Base-by-base conservation (phyloP, 1,140 invertebrate genomes). In the Pachyrhynchus sulphureomaculatus region DNA sequence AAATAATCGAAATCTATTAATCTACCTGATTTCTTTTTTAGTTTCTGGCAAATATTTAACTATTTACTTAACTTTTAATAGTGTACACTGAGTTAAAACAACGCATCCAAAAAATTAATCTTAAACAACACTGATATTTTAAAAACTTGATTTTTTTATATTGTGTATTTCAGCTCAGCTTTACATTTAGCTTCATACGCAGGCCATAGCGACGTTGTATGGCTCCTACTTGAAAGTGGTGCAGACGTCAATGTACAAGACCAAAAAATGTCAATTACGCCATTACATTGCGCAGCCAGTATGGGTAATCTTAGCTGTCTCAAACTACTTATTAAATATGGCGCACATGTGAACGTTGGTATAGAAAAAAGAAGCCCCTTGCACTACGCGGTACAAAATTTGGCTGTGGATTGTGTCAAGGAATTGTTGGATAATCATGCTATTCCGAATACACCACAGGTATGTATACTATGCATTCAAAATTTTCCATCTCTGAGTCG, bases 381-480 rank as follows among this genome's bases (percentile, higher is more conserved):
- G 41, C 86, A 91, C 67, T 90, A 87, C 70, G 90, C 89, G 2
- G 88, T 91, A 17, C 77, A 88, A 52, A 88, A 83, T 55, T 81
- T 88, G 61, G 82, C 84, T 3, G 77, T 77, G 13, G 83, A 88
- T 53, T 90, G 89, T 64, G 88, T 88, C 0, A 81, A 83, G 64
- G 79, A 79, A 49, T 75, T 91, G 37, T 70, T 91, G 21, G 81
- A 86, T 65, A 81, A 83, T 37, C 87, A 88, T 21, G 89, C 89
- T 3, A 83, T 82, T 68, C 87, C 89, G 36, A 89, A 90, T 66
- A 90, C 87, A 53, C 84, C 86, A n/a, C 88, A 90, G 80, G 88
- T 86, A 74, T 47, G 10, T 17, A 21, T 41, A 21, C 18, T 47
- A 1, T 1, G 15, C 2, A 18, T 12, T 26, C 18, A 23, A 47